Evolutionary conservation across 2,797 vertebrate genomes (phyloP).

Genomic region (Sylvia borin): DNA sequence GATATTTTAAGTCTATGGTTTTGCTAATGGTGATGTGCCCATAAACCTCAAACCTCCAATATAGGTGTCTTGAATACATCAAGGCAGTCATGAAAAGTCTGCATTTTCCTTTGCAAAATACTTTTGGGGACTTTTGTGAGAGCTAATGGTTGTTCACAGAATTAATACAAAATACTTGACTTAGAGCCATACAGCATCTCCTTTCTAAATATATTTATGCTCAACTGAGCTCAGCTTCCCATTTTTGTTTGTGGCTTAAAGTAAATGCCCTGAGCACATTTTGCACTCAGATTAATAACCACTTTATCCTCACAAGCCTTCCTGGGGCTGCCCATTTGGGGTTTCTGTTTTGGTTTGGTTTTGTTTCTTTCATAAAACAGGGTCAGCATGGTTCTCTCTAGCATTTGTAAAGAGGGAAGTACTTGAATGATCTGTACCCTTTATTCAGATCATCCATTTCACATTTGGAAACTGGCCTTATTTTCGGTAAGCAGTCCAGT

Average conservation of each 20-base stretch:
- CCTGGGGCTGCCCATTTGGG: neutral
- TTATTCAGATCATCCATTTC: neutral
- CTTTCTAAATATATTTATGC: neutral
- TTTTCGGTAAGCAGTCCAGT: neutral
- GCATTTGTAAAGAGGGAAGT: neutral
- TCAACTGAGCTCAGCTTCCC: neutral
- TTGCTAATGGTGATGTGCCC: neutral
- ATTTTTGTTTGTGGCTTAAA: neutral
- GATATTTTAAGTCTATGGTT: neutral
- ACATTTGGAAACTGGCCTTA: neutral
- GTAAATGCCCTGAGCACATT: neutral
- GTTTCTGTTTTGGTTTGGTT: neutral
- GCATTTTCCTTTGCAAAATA: neutral
- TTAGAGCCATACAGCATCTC: neutral
- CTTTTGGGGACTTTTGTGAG: neutral
- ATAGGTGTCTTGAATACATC: neutral
- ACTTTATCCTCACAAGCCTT: neutral
- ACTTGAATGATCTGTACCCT: neutral
- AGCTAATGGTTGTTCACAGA: neutral
- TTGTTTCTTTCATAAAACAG: neutral
- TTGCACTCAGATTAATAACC: neutral
- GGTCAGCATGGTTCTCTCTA: neutral
- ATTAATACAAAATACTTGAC: neutral
- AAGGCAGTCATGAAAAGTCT: neutral
- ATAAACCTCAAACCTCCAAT: fast-evolving